Evolutionary conservation across 2,797 vertebrate genomes (phyloP).

Genomic region (Manis crassicaudata): DNA sequence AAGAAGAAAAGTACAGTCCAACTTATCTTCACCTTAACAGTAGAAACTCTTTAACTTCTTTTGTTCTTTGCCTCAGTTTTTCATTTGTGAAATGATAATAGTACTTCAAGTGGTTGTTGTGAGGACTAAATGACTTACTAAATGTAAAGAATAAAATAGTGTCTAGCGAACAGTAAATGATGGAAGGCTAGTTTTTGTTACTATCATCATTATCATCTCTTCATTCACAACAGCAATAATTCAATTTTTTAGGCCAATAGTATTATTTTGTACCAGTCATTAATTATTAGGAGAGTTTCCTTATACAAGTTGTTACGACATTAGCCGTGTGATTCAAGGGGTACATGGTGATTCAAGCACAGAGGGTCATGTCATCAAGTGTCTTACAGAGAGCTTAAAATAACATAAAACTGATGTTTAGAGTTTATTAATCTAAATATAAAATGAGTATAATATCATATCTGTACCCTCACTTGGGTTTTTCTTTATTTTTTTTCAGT

Average conservation of each 20-base stretch:
- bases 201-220: background rate
- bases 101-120: background rate
- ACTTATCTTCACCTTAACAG: background rate
- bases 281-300: background rate
- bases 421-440: conserved; percentile 13
- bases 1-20: background rate
- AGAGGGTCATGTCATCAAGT: background rate
- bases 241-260: background rate
- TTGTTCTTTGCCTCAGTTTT: conserved; percentile 43
- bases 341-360: background rate
- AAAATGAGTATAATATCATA: background rate
- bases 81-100: conserved; percentile 31
- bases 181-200: background rate
- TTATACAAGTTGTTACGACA: background rate
- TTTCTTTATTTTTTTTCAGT: background rate
- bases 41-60: conserved; percentile 22
- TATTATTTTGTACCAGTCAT: background rate
- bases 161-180: background rate
- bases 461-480: background rate
- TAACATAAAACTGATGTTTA: background rate
- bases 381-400: conserved; percentile 6
- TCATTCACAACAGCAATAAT: background rate
- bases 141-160: conserved; percentile 14
- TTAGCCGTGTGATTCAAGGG: background rate
- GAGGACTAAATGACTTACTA: background rate